These are phyloP conservation scores for Brenthis daphne DNA, from an alignment of 2,888 invertebrate genomes.

Conservation along the genomic window DNA sequence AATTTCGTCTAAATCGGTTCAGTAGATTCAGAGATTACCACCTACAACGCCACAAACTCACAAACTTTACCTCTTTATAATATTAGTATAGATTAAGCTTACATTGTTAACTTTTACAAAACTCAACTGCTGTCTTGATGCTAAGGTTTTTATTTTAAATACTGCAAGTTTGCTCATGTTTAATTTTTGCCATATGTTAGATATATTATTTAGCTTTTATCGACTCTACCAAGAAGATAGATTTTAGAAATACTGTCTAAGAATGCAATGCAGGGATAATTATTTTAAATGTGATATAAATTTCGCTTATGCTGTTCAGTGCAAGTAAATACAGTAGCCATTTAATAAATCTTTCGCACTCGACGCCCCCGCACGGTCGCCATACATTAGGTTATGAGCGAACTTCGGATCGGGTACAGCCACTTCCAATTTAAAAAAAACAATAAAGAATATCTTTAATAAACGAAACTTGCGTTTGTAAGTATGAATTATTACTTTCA, in stretches of 20 bases:
- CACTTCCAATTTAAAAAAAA: slow-evolving; percentile 18
- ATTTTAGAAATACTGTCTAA: slow-evolving; percentile 2
- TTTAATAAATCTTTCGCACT: slow-evolving; percentile 65
- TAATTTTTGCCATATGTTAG: background rate
- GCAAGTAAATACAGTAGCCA: slow-evolving; percentile 61
- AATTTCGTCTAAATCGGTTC: no score
- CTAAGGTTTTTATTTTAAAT: no score
- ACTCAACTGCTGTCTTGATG: no score
- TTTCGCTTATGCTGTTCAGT: slow-evolving; percentile 46
- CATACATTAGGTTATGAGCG: slow-evolving; percentile 27
- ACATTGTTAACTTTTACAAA: no score
- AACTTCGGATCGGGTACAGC: slow-evolving; percentile 23
- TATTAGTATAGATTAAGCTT: no score
- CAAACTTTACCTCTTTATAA: no score
- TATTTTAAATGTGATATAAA: slow-evolving; percentile 55
- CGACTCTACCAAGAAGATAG: background rate
- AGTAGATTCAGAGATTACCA: no score
- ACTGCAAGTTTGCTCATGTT: no score
- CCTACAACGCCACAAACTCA: no score
- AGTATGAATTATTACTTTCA: background rate
- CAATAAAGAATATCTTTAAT: background rate
- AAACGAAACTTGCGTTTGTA: background rate
- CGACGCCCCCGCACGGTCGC: slow-evolving; percentile 58
- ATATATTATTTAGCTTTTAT: background rate
- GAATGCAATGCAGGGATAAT: slow-evolving; percentile 26